These are phyloP conservation scores for Peromyscus californicus DNA, from an alignment of 2,113 vertebrate species.

Conservation along the genomic window DNA sequence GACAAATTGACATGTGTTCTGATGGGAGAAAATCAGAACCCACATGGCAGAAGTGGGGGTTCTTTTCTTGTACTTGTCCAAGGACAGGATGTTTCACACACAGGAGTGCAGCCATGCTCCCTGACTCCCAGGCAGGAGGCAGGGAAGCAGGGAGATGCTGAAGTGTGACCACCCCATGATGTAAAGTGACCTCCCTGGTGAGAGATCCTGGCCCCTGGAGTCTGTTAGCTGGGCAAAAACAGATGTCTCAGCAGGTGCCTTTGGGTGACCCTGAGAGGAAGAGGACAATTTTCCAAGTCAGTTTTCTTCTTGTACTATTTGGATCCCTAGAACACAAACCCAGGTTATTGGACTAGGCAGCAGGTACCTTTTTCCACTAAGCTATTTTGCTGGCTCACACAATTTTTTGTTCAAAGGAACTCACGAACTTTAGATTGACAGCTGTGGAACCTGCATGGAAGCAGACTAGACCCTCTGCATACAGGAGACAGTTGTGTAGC, in stretches of 20 bases:
- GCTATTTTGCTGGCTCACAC: too few species aligned
- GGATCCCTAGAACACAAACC: rapidly evolving
- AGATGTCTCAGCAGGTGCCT: background rate
- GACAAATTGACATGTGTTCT: background rate
- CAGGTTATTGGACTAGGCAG: background rate
- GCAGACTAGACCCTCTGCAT: too few species aligned
- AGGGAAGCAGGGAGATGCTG: background rate
- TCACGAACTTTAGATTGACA: too few species aligned
- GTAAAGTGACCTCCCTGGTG: background rate
- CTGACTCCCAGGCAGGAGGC: background rate
- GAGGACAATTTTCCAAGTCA: background rate
- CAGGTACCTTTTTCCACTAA: background rate
- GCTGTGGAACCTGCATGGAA: too few species aligned
- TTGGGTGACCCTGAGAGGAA: background rate
- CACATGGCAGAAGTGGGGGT: background rate
- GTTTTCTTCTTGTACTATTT: background rate
- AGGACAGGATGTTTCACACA: background rate
- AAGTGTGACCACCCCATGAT: too few species aligned
- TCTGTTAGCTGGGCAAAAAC: too few species aligned
- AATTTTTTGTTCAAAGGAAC: background rate
- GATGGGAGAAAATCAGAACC: background rate
- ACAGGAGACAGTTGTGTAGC: too few species aligned
- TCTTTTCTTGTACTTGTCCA: background rate
- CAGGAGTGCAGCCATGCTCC: background rate
- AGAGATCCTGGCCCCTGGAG: background rate